These are phyloP conservation scores for Halocynthia aurantium DNA, from an alignment of 23 tunicate genomes.

Conservation along the genomic window DNA sequence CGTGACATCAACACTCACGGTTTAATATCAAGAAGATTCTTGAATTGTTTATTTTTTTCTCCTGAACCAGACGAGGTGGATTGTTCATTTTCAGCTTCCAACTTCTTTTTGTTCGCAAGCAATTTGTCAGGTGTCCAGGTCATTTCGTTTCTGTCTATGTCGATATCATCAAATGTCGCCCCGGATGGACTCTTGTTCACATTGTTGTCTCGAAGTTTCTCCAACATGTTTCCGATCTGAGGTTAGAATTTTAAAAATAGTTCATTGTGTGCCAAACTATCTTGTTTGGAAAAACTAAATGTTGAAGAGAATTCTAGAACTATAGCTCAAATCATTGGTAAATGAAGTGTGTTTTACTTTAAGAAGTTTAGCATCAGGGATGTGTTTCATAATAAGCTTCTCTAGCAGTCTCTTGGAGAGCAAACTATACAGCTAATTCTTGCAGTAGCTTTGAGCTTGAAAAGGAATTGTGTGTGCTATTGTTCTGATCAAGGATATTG, in stretches of 20 bases:
- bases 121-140: constrained; percentile 89
- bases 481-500: too few species aligned
- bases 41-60: constrained; percentile 27
- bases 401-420: too few species aligned
- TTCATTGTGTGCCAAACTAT: too few species aligned
- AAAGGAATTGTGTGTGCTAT: too few species aligned
- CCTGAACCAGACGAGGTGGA: neutral
- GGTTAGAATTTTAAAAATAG: neutral
- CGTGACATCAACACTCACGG: constrained; percentile 56
- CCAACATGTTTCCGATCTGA: constrained; percentile 18
- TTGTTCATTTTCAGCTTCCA: constrained; percentile 21
- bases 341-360: too few species aligned
- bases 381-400: too few species aligned
- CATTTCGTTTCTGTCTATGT: constrained; percentile 52
- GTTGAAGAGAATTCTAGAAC: too few species aligned
- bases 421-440: too few species aligned
- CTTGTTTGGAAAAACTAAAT: too few species aligned
- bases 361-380: too few species aligned
- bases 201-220: constrained; percentile 18
- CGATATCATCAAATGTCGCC: constrained; percentile 2
- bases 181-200: neutral
- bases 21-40: constrained; percentile 61
- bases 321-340: too few species aligned
- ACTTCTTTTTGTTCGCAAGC: constrained; percentile 7
- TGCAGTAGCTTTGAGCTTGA: too few species aligned